Evolutionary conservation across 2,888 invertebrate genomes (phyloP).

Genomic region (Griposia aprilina): DNA sequence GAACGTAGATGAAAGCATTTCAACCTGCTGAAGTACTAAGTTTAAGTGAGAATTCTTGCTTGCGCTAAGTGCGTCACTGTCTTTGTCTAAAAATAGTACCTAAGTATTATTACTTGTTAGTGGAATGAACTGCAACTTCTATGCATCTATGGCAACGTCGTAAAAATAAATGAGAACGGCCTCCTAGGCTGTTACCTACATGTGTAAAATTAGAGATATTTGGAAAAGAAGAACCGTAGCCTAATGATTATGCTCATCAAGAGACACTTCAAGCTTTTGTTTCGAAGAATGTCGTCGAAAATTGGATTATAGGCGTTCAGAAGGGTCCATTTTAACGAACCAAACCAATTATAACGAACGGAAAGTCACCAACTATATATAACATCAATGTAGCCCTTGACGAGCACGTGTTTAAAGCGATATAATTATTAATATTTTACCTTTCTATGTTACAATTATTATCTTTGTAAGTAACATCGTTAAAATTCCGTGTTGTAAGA

Average conservation of each 20-base stretch:
- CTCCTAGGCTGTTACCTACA: no score
- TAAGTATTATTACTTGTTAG: not conserved
- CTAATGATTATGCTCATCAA: not conserved
- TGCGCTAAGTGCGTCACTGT: not conserved
- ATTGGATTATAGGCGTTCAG: not conserved
- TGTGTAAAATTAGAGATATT: no score
- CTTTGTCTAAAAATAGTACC: constrained; percentile 21
- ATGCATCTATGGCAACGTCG: not conserved
- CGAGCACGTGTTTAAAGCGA: not conserved
- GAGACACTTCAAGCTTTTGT: not conserved
- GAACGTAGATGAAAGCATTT: constrained; percentile 7
- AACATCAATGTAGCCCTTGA: not conserved
- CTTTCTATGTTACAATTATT: not conserved
- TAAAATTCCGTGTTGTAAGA: constrained; percentile 27
- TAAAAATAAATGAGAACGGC: not conserved
- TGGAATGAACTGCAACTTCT: not conserved
- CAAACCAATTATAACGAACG: not conserved
- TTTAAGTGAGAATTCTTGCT: constrained; percentile 6
- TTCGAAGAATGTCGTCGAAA: not conserved
- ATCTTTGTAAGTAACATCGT: constrained; percentile 7
- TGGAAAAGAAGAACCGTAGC: no score
- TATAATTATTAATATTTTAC: not conserved
- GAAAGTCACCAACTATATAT: not conserved
- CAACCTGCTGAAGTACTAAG: not conserved
- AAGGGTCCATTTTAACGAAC: not conserved